Evolutionary conservation across 2,113 vertebrate species (phyloP), one percentile per base, ranked within the genome.

Genomic region (Cairina moschata): DNA sequence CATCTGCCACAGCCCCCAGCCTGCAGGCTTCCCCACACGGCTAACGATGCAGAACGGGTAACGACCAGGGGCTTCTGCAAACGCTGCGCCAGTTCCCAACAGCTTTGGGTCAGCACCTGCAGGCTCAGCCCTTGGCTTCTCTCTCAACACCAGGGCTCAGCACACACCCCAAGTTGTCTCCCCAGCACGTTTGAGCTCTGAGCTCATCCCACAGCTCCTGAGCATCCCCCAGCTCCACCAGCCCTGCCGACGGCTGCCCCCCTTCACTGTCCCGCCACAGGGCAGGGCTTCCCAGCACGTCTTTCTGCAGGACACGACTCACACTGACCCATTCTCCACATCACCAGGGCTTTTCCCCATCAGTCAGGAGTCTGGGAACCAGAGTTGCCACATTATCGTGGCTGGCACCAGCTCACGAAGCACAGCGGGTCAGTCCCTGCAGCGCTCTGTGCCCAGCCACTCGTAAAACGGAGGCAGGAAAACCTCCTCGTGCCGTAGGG

Each of bases 41-140:
- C 13, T 16, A 76, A 1, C 13, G 50, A 60, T 0, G 0, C 1
- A 0, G 22, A 76, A n/a, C 1, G 0, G 62, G 74, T 17, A 54
- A 28, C 52, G 20, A 32, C 31, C 38, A 20, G 40, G 34, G 54
- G 60, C 50, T 83, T 91, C 50, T 50, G 72, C 76, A 32, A 80
- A 46, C 36, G 18, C 69, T 17, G 5, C n/a, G 21, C 29, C 42
- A n/a, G 13, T 85, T 60, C 62, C 32, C 15, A 9, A 20, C n/a
- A 50, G 54, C 6, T 44, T 31, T 12, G 3, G 56, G 78, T 18
- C 59, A 86, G 85, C 17, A 82, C 31, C 32, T 26, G 20, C 54
- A 73, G 50, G 69, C 50, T 71, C 79, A 80, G 63, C 36, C 9
- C 58, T 48, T 8, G 34, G 17, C 11, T 80, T 52, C 50, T 55